Evolutionary conservation across 1,140 invertebrate species (phyloP), one percentile per base, ranked within the genome.

Genomic region (Drosophila subobscura): DNA sequence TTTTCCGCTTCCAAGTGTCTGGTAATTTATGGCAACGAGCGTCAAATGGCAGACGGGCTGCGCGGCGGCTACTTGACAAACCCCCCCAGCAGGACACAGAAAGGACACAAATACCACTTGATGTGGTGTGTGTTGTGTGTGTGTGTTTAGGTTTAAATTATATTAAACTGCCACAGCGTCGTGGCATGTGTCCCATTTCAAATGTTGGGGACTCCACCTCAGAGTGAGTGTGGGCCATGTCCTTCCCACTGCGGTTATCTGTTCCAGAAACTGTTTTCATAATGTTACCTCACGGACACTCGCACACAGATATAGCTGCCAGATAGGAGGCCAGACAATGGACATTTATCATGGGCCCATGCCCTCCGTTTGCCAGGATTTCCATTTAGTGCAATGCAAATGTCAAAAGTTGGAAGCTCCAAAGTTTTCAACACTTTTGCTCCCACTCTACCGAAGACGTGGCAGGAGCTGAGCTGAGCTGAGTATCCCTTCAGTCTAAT

Each of bases 91-190:
- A 51, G 52, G 45, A 37, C 49, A 44, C 27, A 33, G 33, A 27
- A 53, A 23, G 20, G 58, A 61, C 55, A 66, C 57, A 60, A 50
- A 67, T 67, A 53, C 60, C 64, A 54, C 60, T 67, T 66, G 60
- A 67, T 61, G 46, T 71, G 66, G 58, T 65, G 42, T 52, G 45
- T 23, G 45, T 44, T 52, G 77, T 20, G 16, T 20, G 80, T 77
- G 77, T 85, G 77, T 84, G 53, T 85, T 85, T 86, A 77, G 81
- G 81, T 80, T 85, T 85, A 85, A 85, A 85, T 86, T 84, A 84
- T 84, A 84, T 85, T 81, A 85, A 86, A 85, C 81, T 85, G 80
- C 81, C 80, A 37, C 33, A 74, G 63, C 72, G 77, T 86, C 72
- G 77, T 86, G 81, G 81, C 77, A 85, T 81, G 81, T 81, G 83